Percentiles rank a stretch among this genome's conserved stretches.
These are phyloP conservation scores for Spea multiplicata DNA, from an alignment of 2,113 vertebrate species.

Conservation along the genomic window DNA sequence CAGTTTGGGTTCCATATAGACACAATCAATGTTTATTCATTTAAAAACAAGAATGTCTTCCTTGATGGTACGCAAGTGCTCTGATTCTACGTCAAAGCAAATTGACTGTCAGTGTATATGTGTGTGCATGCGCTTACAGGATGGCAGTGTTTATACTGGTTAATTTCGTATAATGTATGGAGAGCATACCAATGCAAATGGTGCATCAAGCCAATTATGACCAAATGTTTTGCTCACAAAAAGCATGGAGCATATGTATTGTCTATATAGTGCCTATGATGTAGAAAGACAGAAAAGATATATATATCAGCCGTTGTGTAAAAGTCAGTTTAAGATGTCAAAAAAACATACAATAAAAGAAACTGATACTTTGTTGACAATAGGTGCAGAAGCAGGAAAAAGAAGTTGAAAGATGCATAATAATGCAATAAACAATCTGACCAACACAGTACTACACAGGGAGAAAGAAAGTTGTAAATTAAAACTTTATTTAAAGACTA, in stretches of 20 bases:
- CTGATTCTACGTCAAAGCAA: slow-evolving; percentile 89
- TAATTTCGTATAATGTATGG: slow-evolving; percentile 28
- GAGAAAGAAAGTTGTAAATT: slow-evolving; percentile 24
- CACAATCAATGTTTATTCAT: slow-evolving; percentile 99
- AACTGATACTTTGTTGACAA: background rate
- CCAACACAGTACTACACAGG: background rate
- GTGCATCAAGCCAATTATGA: slow-evolving; percentile 4
- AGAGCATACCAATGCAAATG: background rate
- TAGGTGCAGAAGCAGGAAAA: background rate
- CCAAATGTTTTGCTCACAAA: background rate
- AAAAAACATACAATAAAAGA: background rate
- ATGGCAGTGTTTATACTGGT: slow-evolving; percentile 73
- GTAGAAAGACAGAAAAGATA: background rate
- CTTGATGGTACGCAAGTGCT: slow-evolving; percentile 91
- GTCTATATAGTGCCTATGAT: background rate
- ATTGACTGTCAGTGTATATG: slow-evolving; percentile 91
- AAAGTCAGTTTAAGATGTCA: background rate
- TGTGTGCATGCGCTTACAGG: slow-evolving; percentile 85
- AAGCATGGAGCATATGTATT: background rate
- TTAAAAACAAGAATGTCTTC: slow-evolving; percentile 97
- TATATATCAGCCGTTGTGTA: background rate
- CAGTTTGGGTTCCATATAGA: slow-evolving; percentile 99
- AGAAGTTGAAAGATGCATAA: too few relatives aligned
- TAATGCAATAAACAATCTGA: background rate
- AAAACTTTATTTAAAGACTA: slow-evolving; percentile 11